These are phyloP conservation scores for Hirudinaria manillensis DNA, from an alignment of 2,888 invertebrate species.

Conservation along the genomic window DNA sequence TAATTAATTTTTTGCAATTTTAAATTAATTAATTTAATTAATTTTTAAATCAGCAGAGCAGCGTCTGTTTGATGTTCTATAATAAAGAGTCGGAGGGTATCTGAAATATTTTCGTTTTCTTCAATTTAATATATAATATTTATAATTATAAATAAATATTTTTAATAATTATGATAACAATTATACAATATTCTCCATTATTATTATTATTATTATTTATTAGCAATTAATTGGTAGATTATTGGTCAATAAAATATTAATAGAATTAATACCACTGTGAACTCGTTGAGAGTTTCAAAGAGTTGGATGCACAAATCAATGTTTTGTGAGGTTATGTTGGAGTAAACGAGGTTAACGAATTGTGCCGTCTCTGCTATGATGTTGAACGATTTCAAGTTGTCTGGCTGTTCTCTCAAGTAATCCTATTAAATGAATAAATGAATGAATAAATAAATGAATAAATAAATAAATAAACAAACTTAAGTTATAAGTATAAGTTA, in stretches of 20 bases:
- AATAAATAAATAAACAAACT: background rate
- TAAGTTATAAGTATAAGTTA: background rate
- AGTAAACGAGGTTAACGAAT: conserved; percentile 53
- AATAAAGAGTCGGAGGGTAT: too few species aligned
- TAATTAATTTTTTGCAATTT: too few species aligned
- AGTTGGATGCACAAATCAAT: conserved; percentile 52
- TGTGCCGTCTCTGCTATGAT: conserved; percentile 52
- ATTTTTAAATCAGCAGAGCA: too few species aligned
- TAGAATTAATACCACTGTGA: conserved; percentile 33
- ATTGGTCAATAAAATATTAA: background rate
- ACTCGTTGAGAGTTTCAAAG: conserved; percentile 53
- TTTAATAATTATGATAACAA: too few species aligned
- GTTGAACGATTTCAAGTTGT: conserved; percentile 54
- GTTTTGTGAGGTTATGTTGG: conserved; percentile 50
- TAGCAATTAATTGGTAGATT: too few species aligned
- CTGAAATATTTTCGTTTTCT: too few species aligned
- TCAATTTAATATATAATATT: too few species aligned
- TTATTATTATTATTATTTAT: too few species aligned
- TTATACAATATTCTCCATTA: too few species aligned
- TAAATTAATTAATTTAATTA: too few species aligned
- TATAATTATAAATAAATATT: too few species aligned
- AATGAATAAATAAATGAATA: background rate
- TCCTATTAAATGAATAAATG: conserved; percentile 42
- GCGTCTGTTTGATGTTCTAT: too few species aligned
- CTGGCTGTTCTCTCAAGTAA: conserved; percentile 54